These are phyloP conservation scores for Drosophila borborema DNA, from an alignment of 2,888 invertebrate genomes.

Conservation along the genomic window DNA sequence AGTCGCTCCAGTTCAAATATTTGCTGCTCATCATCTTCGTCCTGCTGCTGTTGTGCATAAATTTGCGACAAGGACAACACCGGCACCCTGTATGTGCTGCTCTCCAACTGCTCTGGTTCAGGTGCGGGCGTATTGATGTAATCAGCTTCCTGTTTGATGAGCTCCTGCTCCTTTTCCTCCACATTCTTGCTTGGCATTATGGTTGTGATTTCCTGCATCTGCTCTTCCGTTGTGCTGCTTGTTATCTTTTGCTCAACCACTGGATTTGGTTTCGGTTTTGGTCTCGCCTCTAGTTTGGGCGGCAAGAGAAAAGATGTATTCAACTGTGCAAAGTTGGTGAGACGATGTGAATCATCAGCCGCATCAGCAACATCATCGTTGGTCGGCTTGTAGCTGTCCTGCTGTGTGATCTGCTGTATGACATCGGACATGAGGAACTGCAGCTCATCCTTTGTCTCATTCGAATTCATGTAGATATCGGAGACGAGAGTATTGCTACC, in stretches of 20 bases:
- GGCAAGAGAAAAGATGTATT: conserved; percentile 77
- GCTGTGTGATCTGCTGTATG: conserved; percentile 80
- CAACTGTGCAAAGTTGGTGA: conserved; percentile 82
- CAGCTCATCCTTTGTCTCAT: conserved; percentile 82
- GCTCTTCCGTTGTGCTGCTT: conserved; percentile 14
- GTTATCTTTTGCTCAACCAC: conserved; percentile 13
- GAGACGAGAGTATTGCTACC: conserved; percentile 67
- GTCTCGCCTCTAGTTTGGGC: neutral
- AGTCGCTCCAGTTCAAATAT: conserved; percentile 57
- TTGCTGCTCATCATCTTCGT: conserved; percentile 61
- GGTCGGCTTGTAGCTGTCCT: conserved; percentile 36
- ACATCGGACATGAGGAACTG: conserved; percentile 84
- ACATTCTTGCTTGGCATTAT: conserved; percentile 47
- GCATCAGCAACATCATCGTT: neutral
- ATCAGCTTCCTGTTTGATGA: conserved; percentile 47
- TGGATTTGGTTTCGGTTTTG: conserved; percentile 5
- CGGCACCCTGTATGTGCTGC: conserved; percentile 59
- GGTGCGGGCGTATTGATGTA: conserved; percentile 32
- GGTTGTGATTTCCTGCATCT: conserved; percentile 40
- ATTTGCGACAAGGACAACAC: conserved; percentile 69
- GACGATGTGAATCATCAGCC: conserved; percentile 68
- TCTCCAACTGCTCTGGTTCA: conserved; percentile 33
- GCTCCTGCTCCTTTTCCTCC: conserved; percentile 36
- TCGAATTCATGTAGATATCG: conserved; percentile 68
- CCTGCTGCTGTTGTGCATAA: conserved; percentile 74